These are phyloP conservation scores for Tipula vernalis DNA, from an alignment of 2,888 invertebrate genomes.

Conservation along the genomic window DNA sequence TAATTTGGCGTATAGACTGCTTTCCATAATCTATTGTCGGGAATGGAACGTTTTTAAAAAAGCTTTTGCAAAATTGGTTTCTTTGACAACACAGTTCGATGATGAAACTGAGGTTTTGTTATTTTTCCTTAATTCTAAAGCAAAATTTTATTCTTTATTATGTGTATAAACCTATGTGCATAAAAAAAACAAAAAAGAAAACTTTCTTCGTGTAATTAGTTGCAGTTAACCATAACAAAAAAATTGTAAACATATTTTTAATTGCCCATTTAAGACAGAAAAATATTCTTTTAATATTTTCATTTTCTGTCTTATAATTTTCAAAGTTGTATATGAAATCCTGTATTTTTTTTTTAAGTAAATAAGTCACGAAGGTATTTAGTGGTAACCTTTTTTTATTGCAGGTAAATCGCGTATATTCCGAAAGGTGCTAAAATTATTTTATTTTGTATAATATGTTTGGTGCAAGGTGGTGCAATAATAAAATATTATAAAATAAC, in stretches of 20 bases:
- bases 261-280: not conserved
- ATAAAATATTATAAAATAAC: not conserved
- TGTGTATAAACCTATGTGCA: not conserved
- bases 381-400: not conserved
- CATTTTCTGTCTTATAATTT: not conserved
- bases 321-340: not conserved
- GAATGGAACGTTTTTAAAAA: too few relatives aligned
- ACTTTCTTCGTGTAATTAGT: not conserved
- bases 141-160: too few relatives aligned
- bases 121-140: too few relatives aligned
- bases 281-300: not conserved
- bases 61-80: too few relatives aligned
- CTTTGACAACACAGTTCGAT: too few relatives aligned
- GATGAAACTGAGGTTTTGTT: too few relatives aligned
- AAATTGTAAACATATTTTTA: not conserved
- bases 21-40: too few relatives aligned
- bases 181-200: not conserved
- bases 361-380: not conserved
- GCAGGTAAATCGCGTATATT: not conserved
- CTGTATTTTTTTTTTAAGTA: not conserved
- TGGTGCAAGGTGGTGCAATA: not conserved
- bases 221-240: not conserved
- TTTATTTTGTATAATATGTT: not conserved
- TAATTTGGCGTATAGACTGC: too few relatives aligned
- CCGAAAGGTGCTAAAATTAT: not conserved